Evolutionary conservation across 1,140 invertebrate species (phyloP), one percentile per base, ranked within the genome.

Genomic region (Pseudomyrmex cubaensis): DNA sequence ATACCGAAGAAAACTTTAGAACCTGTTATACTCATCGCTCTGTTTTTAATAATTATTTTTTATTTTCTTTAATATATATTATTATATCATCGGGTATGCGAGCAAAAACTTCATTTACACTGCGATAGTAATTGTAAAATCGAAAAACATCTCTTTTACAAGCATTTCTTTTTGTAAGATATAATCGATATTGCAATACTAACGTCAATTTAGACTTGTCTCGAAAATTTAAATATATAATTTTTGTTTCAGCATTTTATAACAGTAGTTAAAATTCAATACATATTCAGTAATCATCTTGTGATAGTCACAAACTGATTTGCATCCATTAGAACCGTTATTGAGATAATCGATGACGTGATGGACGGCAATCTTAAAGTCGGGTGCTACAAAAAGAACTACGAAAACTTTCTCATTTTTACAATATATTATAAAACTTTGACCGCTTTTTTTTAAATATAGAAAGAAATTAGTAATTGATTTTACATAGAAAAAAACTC

Each of bases 11-110:
- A 78, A 25, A 35, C 50, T 35, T 12, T 66, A 48, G 76, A 59
- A 25, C 20, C 44, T 17, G 44, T 59, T 70, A 48, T 59, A 20
- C 59, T 48, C 54, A 59, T 80, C 35, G 4, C 22, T 70, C 20
- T 80, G n/a, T 35, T 35, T 5, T 70, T 80, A 80, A 61, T 69
- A 78, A 78, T 20, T 61, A 22, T 20, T 80, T 50, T 22, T n/a
- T 0, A n/a, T 59, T 59, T 70, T 80, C 9, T 12, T 70, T 48
- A 22, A 48, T 13, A 44, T 59, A 50, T 20, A 12, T 25, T 25
- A 50, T 15, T 17, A 13, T 12, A 22, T 69, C 15, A 48, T 70
- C 25, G 10, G 15, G 25, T 7, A 57, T 25, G 35, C 20, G 69
- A 48, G 10, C 20, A 1, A 10, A n/a, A 4, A 4, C 46, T 48